A percentile compares a stretch with the other conserved stretches of the same genome.
phyloP scores from a whole-genome alignment of 2,888 invertebrate species.

The Deladenus siricidicola region DNA sequence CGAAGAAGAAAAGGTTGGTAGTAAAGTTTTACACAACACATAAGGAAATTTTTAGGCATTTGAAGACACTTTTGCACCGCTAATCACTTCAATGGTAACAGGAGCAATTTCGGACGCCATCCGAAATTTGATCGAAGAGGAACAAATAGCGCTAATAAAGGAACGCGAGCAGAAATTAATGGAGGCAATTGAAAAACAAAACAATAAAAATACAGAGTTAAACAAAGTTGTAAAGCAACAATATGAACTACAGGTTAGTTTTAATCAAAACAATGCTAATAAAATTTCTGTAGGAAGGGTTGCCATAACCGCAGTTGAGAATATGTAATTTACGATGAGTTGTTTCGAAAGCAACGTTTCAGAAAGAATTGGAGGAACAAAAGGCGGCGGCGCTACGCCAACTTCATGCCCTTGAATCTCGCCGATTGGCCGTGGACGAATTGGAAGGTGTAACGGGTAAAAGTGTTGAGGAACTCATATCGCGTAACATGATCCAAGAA shows the following conservation, averaged over 20 bases:
- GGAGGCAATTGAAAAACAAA: slow-evolving; percentile 17
- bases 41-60: slow-evolving; percentile 13
- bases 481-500: neutral
- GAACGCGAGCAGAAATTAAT: slow-evolving; percentile 17
- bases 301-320: too few species aligned
- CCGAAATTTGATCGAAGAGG: slow-evolving; percentile 22
- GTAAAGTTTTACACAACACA: slow-evolving; percentile 11
- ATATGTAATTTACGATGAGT: neutral
- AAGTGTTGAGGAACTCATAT: slow-evolving; percentile 16
- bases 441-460: slow-evolving; percentile 14
- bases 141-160: slow-evolving; percentile 11
- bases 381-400: slow-evolving; percentile 6
- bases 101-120: slow-evolving; percentile 21
- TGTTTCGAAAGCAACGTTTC: neutral
- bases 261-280: neutral
- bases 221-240: slow-evolving; percentile 15
- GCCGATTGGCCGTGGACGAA: slow-evolving; percentile 12
- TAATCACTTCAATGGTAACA: slow-evolving; percentile 20
- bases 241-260: slow-evolving; percentile 8
- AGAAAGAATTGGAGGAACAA: slow-evolving; percentile 12
- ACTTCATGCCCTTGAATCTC: slow-evolving; percentile 22
- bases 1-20: slow-evolving; percentile 13
- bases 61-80: slow-evolving; percentile 25
- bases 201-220: slow-evolving; percentile 17
- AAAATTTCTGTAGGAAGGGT: too few species aligned